Percentiles rank a stretch among this genome's conserved stretches.
phyloP scores from a whole-genome alignment of 2,113 vertebrate species.

The Panthera leo region DNA sequence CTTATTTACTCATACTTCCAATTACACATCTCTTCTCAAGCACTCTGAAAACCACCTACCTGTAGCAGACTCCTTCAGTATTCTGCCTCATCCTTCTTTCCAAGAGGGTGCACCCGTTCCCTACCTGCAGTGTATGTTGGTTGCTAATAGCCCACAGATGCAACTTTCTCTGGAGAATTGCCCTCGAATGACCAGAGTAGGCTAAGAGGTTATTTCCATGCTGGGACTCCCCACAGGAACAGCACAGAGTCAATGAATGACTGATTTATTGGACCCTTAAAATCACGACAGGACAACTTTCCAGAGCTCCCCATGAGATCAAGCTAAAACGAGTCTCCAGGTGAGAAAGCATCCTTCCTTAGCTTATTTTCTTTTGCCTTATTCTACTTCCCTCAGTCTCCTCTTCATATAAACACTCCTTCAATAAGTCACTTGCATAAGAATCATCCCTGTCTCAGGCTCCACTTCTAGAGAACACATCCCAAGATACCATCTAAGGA shows the following conservation, averaged over 20 bases:
- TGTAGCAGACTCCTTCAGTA: background rate
- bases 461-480: background rate
- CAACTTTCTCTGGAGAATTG: background rate
- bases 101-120: no score
- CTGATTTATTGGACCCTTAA: background rate
- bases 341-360: background rate
- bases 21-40: background rate
- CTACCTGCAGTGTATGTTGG: background rate
- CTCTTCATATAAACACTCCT: background rate
- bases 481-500: background rate
- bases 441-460: background rate
- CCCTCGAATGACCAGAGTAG: background rate
- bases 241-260: background rate
- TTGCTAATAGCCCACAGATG: background rate
- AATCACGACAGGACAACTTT: background rate
- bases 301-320: background rate
- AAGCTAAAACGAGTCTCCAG: background rate
- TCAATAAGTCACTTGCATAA: background rate
- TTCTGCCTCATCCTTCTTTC: background rate
- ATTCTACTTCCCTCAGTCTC: background rate
- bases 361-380: background rate
- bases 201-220: background rate
- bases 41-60: background rate
- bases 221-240: background rate
- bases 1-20: background rate